Evolutionary conservation across 2,113 vertebrate species (phyloP).

Genomic region (Chascanopsetta lugubris): DNA sequence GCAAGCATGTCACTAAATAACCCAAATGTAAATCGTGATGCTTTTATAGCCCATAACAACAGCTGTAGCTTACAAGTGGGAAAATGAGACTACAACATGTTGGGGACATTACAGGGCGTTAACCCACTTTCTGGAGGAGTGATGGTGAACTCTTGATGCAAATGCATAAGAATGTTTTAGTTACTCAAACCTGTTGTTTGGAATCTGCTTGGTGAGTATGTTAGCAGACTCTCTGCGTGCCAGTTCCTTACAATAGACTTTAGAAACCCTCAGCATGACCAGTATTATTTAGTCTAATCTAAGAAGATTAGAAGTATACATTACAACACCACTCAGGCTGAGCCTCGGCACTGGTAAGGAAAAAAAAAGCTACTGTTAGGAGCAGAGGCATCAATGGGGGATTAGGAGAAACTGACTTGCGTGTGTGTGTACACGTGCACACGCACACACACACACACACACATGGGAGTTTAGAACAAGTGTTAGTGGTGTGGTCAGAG

Average conservation of each 20-base stretch:
- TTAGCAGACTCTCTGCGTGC: no score
- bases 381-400: conserved; percentile 22
- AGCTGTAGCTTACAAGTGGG: no score
- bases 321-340: conserved; percentile 51
- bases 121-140: no score
- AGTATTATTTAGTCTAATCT: conserved; percentile 68
- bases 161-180: no score
- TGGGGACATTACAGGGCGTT: no score
- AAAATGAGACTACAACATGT: no score
- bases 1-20: no score
- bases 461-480: conserved; percentile 13
- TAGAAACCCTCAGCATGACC: conserved; percentile 48
- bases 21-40: no score
- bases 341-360: conserved; percentile 9
- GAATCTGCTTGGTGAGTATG: no score
- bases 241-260: not conserved
- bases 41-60: no score
- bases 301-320: conserved; percentile 66
- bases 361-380: conserved; percentile 39
- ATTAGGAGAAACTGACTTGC: conserved; percentile 31
- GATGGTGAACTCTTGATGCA: no score
- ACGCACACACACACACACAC: no score
- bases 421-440: not conserved
- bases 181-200: not conserved
- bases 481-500: conserved; percentile 19